Evolutionary conservation across 2,113 vertebrate genomes (phyloP), one percentile per base, ranked within the genome.

Genomic region (Loxodonta africana): DNA sequence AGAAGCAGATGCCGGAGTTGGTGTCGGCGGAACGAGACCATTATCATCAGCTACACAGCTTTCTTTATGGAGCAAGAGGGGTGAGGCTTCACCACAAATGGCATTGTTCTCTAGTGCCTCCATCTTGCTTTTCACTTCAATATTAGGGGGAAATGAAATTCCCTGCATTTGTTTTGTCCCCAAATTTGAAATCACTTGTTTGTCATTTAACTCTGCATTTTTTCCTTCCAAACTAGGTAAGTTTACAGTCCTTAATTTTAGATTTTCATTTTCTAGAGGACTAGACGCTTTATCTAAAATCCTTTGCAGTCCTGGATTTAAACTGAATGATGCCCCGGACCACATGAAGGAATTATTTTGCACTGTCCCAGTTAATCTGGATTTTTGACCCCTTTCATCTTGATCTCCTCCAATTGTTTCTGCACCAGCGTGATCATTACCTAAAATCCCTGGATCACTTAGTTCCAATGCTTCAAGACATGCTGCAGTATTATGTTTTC

Each of bases 291-390:
- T 98, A 94, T 99, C 99, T 97, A 99, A 99, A 73, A 99, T 97
- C 37, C 99, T 99, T 93, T 99, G 99, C 94, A 99, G 96, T 96
- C 99, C 99, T 83, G 99, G 99, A 97, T 99, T 99, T 97, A 99
- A 98, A 20, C 98, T 97, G 98, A 99, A 98, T 0, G 97, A 98
- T 82, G 76, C 20, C 30, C 96, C 97, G 88, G 96, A 93, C 98
- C 98, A 98, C 3, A 28, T 33, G 6, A 87, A 44, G 89, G 97
- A 93, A 80, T 92, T 63, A 41, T 82, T 57, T 94, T 94, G 94
- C 77, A 92, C 94, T 62, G 76, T 88, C n/a, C 90, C 94, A 94
- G 33, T 18, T 88, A 93, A 95, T 63, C 28, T 97, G 73, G 57
- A 93, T 90, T 77, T 97, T 87, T 94, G 96, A 73, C 69, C 44